These are phyloP conservation scores for Ardeotis arabs DNA, from an alignment of 2,113 vertebrate species.

Conservation along the genomic window DNA sequence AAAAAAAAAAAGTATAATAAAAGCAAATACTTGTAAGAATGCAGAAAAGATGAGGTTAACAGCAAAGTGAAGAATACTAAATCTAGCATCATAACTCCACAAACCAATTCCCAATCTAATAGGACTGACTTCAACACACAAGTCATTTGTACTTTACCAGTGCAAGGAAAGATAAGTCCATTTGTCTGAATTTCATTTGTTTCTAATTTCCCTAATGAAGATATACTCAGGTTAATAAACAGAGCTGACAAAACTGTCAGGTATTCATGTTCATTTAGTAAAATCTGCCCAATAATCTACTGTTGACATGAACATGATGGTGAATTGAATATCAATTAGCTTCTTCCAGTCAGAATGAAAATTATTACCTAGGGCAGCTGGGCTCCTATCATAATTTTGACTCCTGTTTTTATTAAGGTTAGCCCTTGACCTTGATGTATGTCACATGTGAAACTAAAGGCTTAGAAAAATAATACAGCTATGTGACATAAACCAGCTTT, in stretches of 20 bases:
- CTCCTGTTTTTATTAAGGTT: not conserved
- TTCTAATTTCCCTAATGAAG: conserved; percentile 49
- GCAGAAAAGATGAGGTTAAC: not conserved
- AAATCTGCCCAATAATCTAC: conserved; percentile 8
- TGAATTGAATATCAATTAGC: conserved; percentile 43
- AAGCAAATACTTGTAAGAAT: not conserved
- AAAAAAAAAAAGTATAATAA: not conserved
- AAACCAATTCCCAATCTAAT: not conserved
- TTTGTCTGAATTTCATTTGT: conserved; percentile 43
- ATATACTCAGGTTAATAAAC: conserved; percentile 37
- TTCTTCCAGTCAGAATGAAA: conserved; percentile 25
- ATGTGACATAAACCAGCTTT: not conserved
- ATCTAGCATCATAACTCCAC: not conserved
- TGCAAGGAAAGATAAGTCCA: not conserved
- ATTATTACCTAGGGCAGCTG: not conserved
- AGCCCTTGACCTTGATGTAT: not conserved
- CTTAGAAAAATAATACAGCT: not conserved
- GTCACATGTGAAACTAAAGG: not conserved
- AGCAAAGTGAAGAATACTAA: not conserved
- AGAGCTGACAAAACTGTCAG: conserved; percentile 43
- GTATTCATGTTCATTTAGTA: conserved; percentile 42
- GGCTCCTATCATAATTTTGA: not conserved
- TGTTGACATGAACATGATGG: conserved; percentile 14
- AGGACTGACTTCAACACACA: not conserved
- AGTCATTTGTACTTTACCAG: not conserved